phyloP scores from a whole-genome alignment of 2,797 vertebrate species.

The Clarias platycephalus region DNA sequence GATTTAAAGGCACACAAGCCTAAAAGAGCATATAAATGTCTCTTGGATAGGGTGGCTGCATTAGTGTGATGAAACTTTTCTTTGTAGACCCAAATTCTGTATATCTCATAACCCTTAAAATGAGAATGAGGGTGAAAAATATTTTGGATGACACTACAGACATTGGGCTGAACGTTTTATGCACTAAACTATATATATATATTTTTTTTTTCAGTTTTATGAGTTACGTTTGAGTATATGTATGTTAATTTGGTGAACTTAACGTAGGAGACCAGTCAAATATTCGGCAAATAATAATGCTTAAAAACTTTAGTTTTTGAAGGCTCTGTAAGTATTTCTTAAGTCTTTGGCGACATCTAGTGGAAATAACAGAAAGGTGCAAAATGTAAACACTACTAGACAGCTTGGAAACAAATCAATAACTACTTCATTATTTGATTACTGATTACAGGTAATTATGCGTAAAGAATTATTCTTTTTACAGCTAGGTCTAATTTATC shows the following conservation, averaged over 20 bases:
- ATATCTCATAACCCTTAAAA: not conserved
- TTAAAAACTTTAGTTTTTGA: not conserved
- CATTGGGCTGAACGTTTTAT: not conserved
- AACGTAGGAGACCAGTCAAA: not conserved
- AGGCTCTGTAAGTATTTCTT: not conserved
- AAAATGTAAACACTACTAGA: not conserved
- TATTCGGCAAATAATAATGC: not conserved
- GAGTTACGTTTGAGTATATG: not conserved
- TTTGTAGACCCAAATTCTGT: not conserved
- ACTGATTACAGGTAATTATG: not conserved
- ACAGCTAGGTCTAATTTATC: no score
- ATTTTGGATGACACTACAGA: not conserved
- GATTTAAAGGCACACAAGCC: constrained; percentile 4
- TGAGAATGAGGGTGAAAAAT: not conserved
- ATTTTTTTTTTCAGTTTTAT: not conserved
- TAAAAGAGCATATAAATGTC: constrained; percentile 13
- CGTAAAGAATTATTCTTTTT: not conserved
- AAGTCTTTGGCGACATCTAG: constrained; percentile 31
- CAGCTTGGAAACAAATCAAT: not conserved
- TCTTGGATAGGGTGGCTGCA: constrained; percentile 10
- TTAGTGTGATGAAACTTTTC: not conserved
- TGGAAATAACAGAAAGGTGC: not conserved
- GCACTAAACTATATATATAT: not conserved
- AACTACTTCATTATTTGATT: not conserved
- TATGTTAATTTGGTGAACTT: not conserved